Evolutionary conservation across 2,113 vertebrate genomes (phyloP), one percentile per base, ranked within the genome.

Genomic region (Pygoscelis antarcticus): DNA sequence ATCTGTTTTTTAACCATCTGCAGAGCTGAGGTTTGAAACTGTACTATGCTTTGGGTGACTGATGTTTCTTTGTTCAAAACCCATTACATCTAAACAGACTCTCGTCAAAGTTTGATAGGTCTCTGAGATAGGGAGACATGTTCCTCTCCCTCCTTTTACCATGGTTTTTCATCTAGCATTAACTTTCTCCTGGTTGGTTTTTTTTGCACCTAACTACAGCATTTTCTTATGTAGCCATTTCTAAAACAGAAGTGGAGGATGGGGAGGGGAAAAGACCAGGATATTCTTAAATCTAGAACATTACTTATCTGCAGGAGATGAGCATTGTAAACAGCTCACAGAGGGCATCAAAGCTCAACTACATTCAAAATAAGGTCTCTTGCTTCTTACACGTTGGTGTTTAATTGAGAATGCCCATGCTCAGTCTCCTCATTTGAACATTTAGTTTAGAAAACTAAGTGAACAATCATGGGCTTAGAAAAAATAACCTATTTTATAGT

Each of bases 61-160:
- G 44, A 17, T n/a, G 2, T 12, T 83, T 82, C 62, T 68, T 55
- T 65, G 9, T 55, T 42, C 65, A 75, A 88, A 87, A 29, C 11
- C 9, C 18, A 9, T 47, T 47, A 30, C 32, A 70, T 8, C 40
- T 79, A 42, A 65, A 64, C 12, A 60, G 25, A 40, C 6, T 57
- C 16, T 16, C 27, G 55, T n/a, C 36, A 30, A 34, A 64, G 11
- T 32, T 16, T 55, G 13, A 25, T 16, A 75, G 22, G 25, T 30
- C 18, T 76, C 66, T 60, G 44, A 72, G 11, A 23, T 0, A 71
- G 4, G 6, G 7, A 23, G 32, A 27, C 0, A 0, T 13, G 8
- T 20, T 70, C 16, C 9, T 85, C 10, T 22, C 7, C 72, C 38
- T 78, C 17, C 4, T 51, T 84, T 66, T 23, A 12, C 16, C 6